phyloP scores from a whole-genome alignment of 2,888 invertebrate genomes.

The Syrphus vitripennis region DNA sequence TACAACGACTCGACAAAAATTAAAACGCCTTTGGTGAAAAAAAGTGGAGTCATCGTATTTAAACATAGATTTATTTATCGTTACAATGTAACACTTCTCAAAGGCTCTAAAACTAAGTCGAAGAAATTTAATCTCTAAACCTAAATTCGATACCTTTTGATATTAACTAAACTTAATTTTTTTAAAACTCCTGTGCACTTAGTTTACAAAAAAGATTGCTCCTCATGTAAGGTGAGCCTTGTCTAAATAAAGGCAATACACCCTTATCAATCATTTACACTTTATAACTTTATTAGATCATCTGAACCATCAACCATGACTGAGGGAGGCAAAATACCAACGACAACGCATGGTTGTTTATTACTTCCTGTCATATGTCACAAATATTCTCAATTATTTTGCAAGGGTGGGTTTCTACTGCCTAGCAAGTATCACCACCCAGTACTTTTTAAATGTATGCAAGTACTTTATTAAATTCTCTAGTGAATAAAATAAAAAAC shows the following conservation, averaged over 20 bases:
- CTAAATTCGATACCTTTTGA: too few relatives aligned
- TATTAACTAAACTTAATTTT: too few relatives aligned
- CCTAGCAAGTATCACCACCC: not conserved
- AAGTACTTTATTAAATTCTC: too few relatives aligned
- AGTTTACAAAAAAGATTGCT: not conserved
- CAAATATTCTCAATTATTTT: not conserved
- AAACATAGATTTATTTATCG: too few relatives aligned
- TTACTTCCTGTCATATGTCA: constrained; percentile 9
- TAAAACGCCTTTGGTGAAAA: too few relatives aligned
- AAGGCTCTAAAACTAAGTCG: too few relatives aligned
- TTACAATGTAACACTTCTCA: too few relatives aligned
- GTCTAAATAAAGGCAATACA: not conserved
- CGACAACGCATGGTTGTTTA: not conserved
- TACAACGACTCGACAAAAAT: too few relatives aligned
- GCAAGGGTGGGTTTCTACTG: not conserved
- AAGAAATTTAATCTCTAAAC: too few relatives aligned
- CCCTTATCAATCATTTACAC: not conserved
- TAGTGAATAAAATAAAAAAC: too few relatives aligned
- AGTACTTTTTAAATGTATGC: too few relatives aligned
- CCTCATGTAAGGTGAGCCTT: not conserved
- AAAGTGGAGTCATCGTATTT: too few relatives aligned
- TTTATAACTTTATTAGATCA: not conserved
- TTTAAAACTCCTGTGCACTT: not conserved
- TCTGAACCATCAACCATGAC: not conserved
- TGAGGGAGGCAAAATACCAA: not conserved